Percentiles rank a stretch among this genome's conserved stretches.
Conservation (phyloP, 2,888 invertebrate genomes). For the Sussaba pulchella region DNA sequence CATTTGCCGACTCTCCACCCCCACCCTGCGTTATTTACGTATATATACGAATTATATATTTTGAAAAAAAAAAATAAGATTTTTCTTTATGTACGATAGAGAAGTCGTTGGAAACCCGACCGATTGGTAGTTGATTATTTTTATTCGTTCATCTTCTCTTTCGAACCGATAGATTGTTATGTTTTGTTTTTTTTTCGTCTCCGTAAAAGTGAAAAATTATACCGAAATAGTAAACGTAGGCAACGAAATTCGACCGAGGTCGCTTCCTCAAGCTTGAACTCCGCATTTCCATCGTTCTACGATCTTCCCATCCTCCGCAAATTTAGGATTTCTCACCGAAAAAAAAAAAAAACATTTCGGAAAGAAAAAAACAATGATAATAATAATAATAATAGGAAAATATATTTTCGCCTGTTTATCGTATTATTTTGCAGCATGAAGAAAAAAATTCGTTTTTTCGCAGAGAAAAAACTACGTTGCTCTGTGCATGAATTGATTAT, state of each 20-base stretch:
- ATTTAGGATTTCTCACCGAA: constrained; percentile 39
- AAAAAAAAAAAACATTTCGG: constrained; percentile 1
- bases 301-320: constrained; percentile 25
- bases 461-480: constrained; percentile 24
- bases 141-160: constrained; percentile 26
- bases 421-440: constrained; percentile 68
- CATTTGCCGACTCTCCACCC: constrained; percentile 45
- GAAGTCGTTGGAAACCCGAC: constrained; percentile 60
- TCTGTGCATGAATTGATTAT: constrained; percentile 59
- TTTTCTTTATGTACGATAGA: constrained; percentile 59
- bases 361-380: constrained; percentile 7
- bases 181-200: constrained; percentile 3
- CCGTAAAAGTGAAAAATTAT: neutral
- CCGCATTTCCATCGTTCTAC: constrained; percentile 24
- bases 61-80: constrained; percentile 26
- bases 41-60: neutral
- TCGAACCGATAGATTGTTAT: constrained; percentile 1
- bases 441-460: constrained; percentile 39
- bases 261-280: constrained; percentile 21
- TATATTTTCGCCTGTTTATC: constrained; percentile 38
- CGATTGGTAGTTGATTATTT: constrained; percentile 43
- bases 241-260: constrained; percentile 37
- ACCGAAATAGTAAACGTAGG: constrained; percentile 17
- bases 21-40: constrained; percentile 34
- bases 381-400: constrained; percentile 27